Percentiles rank a stretch among this genome's conserved stretches.
Evolutionary conservation across 1,140 invertebrate species (phyloP).

Genomic region (Rhyzopertha dominica): DNA sequence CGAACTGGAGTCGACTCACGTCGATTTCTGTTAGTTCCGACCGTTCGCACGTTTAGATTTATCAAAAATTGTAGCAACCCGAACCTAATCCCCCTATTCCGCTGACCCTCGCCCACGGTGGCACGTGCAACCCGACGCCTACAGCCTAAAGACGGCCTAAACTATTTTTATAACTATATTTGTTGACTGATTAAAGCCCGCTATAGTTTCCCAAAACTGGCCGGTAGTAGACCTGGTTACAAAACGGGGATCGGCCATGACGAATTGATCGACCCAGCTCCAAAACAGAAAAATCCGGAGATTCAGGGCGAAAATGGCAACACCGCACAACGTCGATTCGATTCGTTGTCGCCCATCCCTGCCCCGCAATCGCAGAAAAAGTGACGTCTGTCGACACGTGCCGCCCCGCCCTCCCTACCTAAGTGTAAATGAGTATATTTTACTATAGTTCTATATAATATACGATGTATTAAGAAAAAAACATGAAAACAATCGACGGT

Average conservation of each 20-base stretch:
- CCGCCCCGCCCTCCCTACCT: conserved; percentile 5
- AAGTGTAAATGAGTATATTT: conserved; percentile 36
- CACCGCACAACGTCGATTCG: too few relatives aligned
- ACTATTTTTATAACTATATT: conserved; percentile 39
- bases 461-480: conserved; percentile 10
- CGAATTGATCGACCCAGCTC: too few relatives aligned
- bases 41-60: conserved; percentile 3
- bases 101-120: conserved; percentile 18
- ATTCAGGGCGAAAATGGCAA: too few relatives aligned
- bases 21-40: not conserved
- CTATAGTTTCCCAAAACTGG: conserved; percentile 29
- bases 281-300: too few relatives aligned
- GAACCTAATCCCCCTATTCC: conserved; percentile 13
- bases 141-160: conserved; percentile 31
- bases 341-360: too few relatives aligned
- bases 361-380: too few relatives aligned
- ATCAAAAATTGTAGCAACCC: conserved; percentile 22
- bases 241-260: too few relatives aligned
- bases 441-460: conserved; percentile 29
- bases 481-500: conserved; percentile 5
- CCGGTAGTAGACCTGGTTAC: too few relatives aligned
- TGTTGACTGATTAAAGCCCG: conserved; percentile 36
- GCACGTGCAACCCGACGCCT: conserved; percentile 2
- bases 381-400: too few relatives aligned
- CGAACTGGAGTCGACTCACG: conserved; percentile 7